Base-by-base conservation (phyloP, 2,113 vertebrate species). In the Nicator chloris region DNA sequence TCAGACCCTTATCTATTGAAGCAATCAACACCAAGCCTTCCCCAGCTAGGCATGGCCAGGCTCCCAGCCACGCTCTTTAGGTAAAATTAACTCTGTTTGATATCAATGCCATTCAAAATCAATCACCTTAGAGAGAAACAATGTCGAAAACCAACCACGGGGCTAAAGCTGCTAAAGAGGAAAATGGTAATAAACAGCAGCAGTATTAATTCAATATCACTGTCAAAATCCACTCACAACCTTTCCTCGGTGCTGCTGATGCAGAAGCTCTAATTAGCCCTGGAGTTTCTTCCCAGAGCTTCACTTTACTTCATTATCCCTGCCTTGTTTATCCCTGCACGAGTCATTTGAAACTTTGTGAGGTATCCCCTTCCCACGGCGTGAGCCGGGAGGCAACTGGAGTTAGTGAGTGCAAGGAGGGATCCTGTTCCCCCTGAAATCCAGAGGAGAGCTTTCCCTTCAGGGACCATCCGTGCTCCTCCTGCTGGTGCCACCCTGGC, bases 241-340 rank as follows among this genome's bases (percentile, higher is more conserved):
- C 87, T 71, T 60, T 70, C 57, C 76, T 53, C 1, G 0, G 42
- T 15, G 75, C 71, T 75, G 47, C 63, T 70, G 69, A 31, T 53
- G 60, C 78, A 79, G 57, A 51, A 51, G 50, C 57, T 57, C 72
- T 95, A 93, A 94, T 94, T 81, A 96, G 56, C 44, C 65, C 57
- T 42, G 59, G 73, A 89, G 42, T 71, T 92, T 83, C 86, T 73
- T 63, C 95, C 65, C 82, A 49, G 91, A 80, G 66, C 88, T 57
- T 69, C 70, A 60, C 89, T 95, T 88, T 37, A 64, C 86, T 75
- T 86, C 78, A 93, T 95, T 94, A 95, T 88, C 73, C 60, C 77
- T 56, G n/a, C 82, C 69, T 56, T 66, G 75, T 60, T 95, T 91
- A 72, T 92, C 64, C 80, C 92, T 68, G 37, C 37, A 13, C 39